phyloP scores from a whole-genome alignment of 2,888 invertebrate genomes.

The Eutolmus rufibarbis region DNA sequence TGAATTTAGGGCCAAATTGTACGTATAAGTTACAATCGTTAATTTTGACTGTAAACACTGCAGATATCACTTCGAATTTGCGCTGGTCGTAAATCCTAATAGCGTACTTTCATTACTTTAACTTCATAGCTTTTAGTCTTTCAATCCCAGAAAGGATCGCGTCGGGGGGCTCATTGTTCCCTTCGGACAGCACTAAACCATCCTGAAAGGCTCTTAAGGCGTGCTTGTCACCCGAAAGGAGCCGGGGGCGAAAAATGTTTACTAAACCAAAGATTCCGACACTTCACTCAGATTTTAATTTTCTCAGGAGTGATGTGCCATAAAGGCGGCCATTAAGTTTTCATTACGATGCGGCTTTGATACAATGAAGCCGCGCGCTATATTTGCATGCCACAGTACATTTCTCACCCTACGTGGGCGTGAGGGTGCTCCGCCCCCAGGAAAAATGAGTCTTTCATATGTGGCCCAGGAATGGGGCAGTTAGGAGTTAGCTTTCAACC shows the following conservation, averaged over 20 bases:
- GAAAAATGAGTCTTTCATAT: not conserved
- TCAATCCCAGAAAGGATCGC: not conserved
- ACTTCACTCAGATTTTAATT: slow-evolving; percentile 20
- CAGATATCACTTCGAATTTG: not conserved
- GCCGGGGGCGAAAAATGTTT: not conserved
- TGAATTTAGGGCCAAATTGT: not conserved
- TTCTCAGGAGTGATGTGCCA: slow-evolving; percentile 10
- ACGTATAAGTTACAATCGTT: not conserved
- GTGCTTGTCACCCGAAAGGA: not conserved
- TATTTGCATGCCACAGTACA: slow-evolving; percentile 7
- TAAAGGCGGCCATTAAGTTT: slow-evolving; percentile 18
- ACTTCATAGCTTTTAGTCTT: not conserved
- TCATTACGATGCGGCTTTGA: slow-evolving; percentile 18
- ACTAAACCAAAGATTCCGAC: slow-evolving; percentile 16
- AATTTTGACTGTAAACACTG: not conserved
- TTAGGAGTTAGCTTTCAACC: not conserved
- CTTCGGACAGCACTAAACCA: not conserved
- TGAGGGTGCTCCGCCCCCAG: not conserved
- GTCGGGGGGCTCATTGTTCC: not conserved
- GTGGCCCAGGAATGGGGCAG: not conserved
- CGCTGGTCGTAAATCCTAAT: not conserved
- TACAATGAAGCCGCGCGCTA: not conserved
- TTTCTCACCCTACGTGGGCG: not conserved
- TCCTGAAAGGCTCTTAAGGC: not conserved
- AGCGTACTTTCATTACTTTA: not conserved